These are phyloP conservation scores for Microctonus brassicae DNA, from an alignment of 2,888 invertebrate species.

Conservation along the genomic window DNA sequence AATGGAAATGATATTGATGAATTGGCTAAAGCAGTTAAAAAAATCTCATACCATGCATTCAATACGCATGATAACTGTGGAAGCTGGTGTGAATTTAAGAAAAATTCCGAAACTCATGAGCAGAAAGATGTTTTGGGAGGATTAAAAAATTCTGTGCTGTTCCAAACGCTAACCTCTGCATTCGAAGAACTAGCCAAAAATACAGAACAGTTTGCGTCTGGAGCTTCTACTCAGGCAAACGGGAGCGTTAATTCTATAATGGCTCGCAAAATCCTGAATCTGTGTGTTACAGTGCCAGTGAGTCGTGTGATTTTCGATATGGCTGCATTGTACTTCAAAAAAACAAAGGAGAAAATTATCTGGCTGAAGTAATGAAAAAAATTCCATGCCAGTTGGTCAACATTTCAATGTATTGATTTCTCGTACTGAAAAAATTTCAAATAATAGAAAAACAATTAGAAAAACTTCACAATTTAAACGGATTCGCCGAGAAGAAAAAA, in stretches of 20 bases:
- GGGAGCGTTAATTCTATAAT: slow-evolving; percentile 29
- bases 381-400: background rate
- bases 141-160: too few relatives aligned
- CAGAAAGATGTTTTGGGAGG: too few relatives aligned
- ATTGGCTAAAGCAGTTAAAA: too few relatives aligned
- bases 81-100: too few relatives aligned
- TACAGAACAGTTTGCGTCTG: background rate
- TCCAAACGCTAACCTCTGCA: too few relatives aligned
- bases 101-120: too few relatives aligned
- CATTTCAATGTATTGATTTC: background rate
- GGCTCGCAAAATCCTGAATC: slow-evolving; percentile 16
- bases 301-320: slow-evolving; percentile 15
- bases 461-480: background rate
- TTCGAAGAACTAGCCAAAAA: too few relatives aligned
- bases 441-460: background rate
- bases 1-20: too few relatives aligned
- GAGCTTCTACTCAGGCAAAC: slow-evolving; percentile 18
- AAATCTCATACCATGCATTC: too few relatives aligned
- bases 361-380: background rate
- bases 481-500: background rate
- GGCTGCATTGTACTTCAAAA: slow-evolving; percentile 14
- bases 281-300: slow-evolving; percentile 2
- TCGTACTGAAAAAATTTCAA: background rate
- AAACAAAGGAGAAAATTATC: slow-evolving; percentile 20
- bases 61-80: too few relatives aligned